phyloP scores from a whole-genome alignment of 2,797 vertebrate genomes.

The Enteromius thamalakanensis region DNA sequence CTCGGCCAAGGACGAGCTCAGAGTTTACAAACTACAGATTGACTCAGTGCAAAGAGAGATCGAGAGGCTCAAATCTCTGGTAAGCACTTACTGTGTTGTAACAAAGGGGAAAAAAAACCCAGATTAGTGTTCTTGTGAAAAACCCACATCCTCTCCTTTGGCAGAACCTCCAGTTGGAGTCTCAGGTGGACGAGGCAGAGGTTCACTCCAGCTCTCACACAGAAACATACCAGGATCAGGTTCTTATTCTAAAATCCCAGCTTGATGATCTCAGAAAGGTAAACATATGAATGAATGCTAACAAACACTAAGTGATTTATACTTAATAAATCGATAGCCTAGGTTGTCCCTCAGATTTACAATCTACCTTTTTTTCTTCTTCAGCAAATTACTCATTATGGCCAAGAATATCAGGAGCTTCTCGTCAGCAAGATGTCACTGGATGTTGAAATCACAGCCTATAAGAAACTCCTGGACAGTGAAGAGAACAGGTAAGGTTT shows the following conservation, averaged over 20 bases:
- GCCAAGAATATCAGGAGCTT: slow-evolving; percentile 70
- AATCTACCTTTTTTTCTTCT: slow-evolving; percentile 8
- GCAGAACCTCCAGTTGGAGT: slow-evolving; percentile 70
- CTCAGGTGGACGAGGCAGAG: slow-evolving; percentile 68
- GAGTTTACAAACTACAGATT: slow-evolving; percentile 69
- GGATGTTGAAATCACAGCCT: slow-evolving; percentile 69
- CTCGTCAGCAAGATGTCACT: slow-evolving; percentile 70
- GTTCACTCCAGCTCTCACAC: slow-evolving; percentile 62
- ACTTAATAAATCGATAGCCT: not conserved
- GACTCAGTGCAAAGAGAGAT: slow-evolving; percentile 72
- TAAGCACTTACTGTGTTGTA: slow-evolving; percentile 32
- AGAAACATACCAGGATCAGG: slow-evolving; percentile 70
- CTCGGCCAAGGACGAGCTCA: slow-evolving; percentile 67
- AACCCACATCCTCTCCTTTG: slow-evolving; percentile 10
- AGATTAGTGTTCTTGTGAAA: not conserved
- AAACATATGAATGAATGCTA: not conserved
- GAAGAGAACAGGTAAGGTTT: slow-evolving; percentile 62
- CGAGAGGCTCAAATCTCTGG: slow-evolving; percentile 68
- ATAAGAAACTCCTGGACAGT: slow-evolving; percentile 66
- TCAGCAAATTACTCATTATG: slow-evolving; percentile 73
- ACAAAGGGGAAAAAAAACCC: not conserved
- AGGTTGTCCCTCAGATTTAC: not conserved
- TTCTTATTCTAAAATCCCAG: slow-evolving; percentile 63
- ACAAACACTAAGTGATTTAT: not conserved
- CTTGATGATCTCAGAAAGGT: slow-evolving; percentile 75